Base-by-base conservation (phyloP, 2,888 invertebrate genomes). In the Tenthredo mesomela region DNA sequence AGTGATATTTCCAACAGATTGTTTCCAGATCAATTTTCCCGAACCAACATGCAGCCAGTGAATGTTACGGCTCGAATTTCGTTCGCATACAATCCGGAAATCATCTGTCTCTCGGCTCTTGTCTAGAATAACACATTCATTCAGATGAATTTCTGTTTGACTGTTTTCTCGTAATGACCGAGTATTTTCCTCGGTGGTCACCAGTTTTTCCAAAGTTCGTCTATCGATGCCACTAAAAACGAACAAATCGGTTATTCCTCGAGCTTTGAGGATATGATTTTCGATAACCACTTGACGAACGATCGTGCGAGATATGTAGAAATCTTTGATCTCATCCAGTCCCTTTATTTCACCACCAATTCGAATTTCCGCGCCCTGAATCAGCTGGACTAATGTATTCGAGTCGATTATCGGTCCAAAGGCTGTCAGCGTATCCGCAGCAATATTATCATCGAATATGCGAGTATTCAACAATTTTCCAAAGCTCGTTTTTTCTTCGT, bases 1-100 rank as follows among this genome's bases (percentile, higher is more conserved):
- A 71, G 7, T 25, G 25, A 71, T 71, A 71, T 71, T 9, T 71
- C 71, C 71, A 71, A 71, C 7, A 40, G 71, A 40, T 40, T n/a
- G 37, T 21, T 40, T 71, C 71, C 71, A 71, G 40, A 71, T 40
- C 6, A 40, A 71, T 71, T 40, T 71, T n/a, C 40, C n/a, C 2
- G 71, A 37, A n/a, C 21, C 21, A 37, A 6, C 40, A 15, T 71
- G 37, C 40, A 71, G 6, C 71, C 71, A 71, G 5, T 71, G 71
- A 71, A 71, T 18, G 18, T 71, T 71, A 21, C 10, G 71, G 21
- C 18, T 37, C 33, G 37, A 15, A 40, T 71, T 40, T 71, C 40
- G 18, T 40, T 71, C 9, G 12, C 71, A 71, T 40, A 71, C n/a
- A n/a, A 4, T 40, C n/a, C 18, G 15, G 40, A 71, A 71, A 40